These are phyloP conservation scores for Pelusios castaneus DNA, from an alignment of 2,113 vertebrate species.

Conservation along the genomic window DNA sequence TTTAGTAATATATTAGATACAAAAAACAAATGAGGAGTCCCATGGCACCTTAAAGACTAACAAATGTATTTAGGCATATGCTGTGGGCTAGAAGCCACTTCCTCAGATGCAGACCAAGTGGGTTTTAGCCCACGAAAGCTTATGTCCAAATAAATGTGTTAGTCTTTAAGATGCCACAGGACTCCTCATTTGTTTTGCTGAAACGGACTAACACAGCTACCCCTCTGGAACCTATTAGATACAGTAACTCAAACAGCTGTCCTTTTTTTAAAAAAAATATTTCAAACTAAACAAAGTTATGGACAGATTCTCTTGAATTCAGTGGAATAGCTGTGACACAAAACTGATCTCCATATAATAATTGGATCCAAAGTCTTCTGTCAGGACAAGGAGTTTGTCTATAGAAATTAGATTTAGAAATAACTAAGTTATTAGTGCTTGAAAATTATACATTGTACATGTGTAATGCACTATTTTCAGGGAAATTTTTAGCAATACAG, in stretches of 20 bases:
- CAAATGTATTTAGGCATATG: too few relatives aligned
- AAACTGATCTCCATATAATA: not conserved
- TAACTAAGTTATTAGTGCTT: accelerated
- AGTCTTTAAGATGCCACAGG: too few relatives aligned
- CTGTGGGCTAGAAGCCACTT: too few relatives aligned
- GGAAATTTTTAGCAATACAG: accelerated
- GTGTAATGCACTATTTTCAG: accelerated
- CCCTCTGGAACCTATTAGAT: too few relatives aligned
- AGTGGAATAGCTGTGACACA: not conserved
- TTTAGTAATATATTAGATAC: not conserved
- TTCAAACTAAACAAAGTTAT: not conserved
- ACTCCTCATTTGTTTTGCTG: too few relatives aligned
- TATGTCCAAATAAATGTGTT: too few relatives aligned
- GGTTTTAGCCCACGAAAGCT: too few relatives aligned
- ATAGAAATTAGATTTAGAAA: not conserved
- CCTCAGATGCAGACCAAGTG: too few relatives aligned
- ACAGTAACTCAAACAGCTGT: not conserved
- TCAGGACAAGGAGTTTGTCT: too few relatives aligned
- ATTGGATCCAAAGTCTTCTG: not conserved
- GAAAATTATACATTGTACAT: accelerated
- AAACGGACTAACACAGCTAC: too few relatives aligned
- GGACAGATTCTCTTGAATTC: not conserved
- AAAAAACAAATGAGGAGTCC: too few relatives aligned
- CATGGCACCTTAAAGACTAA: too few relatives aligned
- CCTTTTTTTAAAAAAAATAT: not conserved